Evolutionary conservation across 2,113 vertebrate genomes (phyloP).

Genomic region (Rhinolophus sinicus): DNA sequence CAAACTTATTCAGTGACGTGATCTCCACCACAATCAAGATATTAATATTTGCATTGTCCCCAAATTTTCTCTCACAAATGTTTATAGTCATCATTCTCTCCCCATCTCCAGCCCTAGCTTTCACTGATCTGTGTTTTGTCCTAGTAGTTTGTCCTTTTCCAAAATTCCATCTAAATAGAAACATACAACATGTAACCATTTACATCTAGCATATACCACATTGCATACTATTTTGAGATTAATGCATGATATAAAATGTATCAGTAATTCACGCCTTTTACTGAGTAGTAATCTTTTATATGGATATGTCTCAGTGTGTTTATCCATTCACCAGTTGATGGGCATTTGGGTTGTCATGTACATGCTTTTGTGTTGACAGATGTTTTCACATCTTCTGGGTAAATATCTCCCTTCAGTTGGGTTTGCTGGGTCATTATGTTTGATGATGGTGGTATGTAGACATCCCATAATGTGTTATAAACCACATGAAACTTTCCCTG

Average conservation of each 20-base stretch:
- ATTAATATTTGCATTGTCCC: not conserved
- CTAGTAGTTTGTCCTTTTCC: not conserved
- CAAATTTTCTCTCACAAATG: not conserved
- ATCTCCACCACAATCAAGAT: not conserved
- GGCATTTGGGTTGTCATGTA: not conserved
- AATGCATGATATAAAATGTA: not conserved
- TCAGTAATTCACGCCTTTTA: not conserved
- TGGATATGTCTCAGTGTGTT: not conserved
- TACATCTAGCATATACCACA: not conserved
- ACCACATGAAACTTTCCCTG: not conserved
- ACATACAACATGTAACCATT: not conserved
- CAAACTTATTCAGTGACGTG: not conserved
- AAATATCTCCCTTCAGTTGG: not conserved
- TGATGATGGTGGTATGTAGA: not conserved
- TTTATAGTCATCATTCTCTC: not conserved
- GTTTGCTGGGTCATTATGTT: not conserved
- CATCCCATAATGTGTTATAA: not conserved
- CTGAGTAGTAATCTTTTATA: not conserved
- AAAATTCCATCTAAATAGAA: not conserved
- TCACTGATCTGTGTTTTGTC: not conserved
- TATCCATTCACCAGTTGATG: not conserved
- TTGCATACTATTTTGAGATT: not conserved
- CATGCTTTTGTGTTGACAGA: not conserved
- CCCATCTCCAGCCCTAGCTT: not conserved
- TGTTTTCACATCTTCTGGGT: not conserved